Evolutionary conservation across 1,140 invertebrate species (phyloP), one percentile per base, ranked within the genome.

Genomic region (Antheraea mylitta): DNA sequence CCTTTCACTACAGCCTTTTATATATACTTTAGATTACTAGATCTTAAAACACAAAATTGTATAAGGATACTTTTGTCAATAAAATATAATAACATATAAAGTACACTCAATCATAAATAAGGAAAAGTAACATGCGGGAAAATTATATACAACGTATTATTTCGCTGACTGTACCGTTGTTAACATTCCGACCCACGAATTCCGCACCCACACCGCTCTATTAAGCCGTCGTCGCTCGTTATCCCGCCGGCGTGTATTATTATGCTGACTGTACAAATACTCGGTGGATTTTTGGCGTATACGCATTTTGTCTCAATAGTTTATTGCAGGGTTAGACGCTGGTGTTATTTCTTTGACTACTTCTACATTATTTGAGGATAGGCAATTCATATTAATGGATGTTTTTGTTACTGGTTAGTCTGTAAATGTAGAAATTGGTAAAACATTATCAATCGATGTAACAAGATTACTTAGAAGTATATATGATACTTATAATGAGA

Each of bases 151-250:
- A 68, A 63, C 67, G 62, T 62, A 61, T 68, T 68, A 68, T 68
- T 62, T 62, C 18, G 67, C 42, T 63, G 67, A 53, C 67, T 59
- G 67, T 68, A 68, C 67, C 42, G 66, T 22, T 37, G 18, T 59
- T 62, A 53, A 53, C 45, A 53, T 53, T 53, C 45, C 45, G 45
- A 16, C 62, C 62, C 48, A 65, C 42, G 42, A 22, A 69, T 69
- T 69, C 63, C 45, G 4, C 8, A 53, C 45, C 16, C 45, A 13
- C 61, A 10, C 63, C 37, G 53, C 62, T 69, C 68, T 69, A 69
- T 69, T 69, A 69, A 69, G 63, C 58, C 45, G 59, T 65, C 63
- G 59, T 65, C 63, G 59, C 62, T 69, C 63, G 63, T 69, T 69
- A 69, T 69, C 68, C 63, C 30, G 58, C 64, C 42, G 37, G 30